Evolutionary conservation across 2,888 invertebrate species (phyloP), one percentile per base, ranked within the genome.

Genomic region (Ichneumoninae sp.): DNA sequence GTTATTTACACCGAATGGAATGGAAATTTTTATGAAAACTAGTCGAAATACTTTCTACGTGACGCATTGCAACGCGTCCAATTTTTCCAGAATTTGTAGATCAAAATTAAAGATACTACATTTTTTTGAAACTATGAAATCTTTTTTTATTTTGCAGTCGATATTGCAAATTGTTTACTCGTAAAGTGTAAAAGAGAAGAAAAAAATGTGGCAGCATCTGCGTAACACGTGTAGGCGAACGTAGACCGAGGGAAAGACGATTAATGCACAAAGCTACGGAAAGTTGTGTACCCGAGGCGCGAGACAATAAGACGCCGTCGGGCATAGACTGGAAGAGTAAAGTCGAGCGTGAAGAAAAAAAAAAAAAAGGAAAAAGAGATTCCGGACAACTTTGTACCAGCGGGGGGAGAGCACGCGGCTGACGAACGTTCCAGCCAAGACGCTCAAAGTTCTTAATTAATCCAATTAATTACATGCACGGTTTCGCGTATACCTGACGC

Each of bases 391-490:
- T 60, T 62, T 80, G 47, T 54, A 22, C 16, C 19, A 68, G 19
- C 13, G 68, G 68, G 13, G 7, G 47, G 16, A 44, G 10, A 0
- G 36, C 40, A 66, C 70, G 57, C 66, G 69, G 80, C 70, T 77
- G 85, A 87, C 80, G 87, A 86, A 36, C 77, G 70, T 71, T 62
- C 82, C 66, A 52, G 50, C 71, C 86, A 85, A 83, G 80, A 66
- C 70, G 82, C 68, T 85, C 75, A 85, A 90, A 90, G 84, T 89
- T 90, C 89, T 89, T 90, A 90, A 90, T 90, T 90, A 90, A 90
- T 90, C 89, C 89, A 88, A 90, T 90, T 89, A 90, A 90, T 90
- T 88, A 89, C 89, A 88, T 87, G 87, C 86, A 86, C 85, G 84
- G 87, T 89, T 77, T 78, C 80, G 60, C 79, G 83, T 81, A 82